Conservation (phyloP, 1,140 invertebrate genomes). For the Acromyrmex heyeri region DNA sequence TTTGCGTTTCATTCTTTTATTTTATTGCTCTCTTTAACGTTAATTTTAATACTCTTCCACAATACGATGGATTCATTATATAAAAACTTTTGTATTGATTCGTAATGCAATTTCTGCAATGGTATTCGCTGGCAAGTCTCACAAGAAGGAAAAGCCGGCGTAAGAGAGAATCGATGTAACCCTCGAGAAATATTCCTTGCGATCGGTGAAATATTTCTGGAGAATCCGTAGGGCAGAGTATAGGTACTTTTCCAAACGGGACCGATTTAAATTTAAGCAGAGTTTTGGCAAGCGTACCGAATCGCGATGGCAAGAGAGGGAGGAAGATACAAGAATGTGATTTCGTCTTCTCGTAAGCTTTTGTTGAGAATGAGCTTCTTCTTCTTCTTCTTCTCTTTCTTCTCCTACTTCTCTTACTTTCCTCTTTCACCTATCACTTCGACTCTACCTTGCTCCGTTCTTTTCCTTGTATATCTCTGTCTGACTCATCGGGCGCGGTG, state of each 20-base stretch:
- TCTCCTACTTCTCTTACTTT: slow-evolving; percentile 49
- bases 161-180: slow-evolving; percentile 20
- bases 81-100: slow-evolving; percentile 18
- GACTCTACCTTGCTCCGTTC: slow-evolving; percentile 51
- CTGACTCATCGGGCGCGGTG: slow-evolving; percentile 60
- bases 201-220: slow-evolving; percentile 77
- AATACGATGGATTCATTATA: slow-evolving; percentile 1
- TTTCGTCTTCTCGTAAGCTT: slow-evolving; percentile 32
- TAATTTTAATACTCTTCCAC: slow-evolving; percentile 11
- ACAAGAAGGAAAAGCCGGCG: not conserved
- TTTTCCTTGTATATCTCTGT: slow-evolving; percentile 32
- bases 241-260: slow-evolving; percentile 75
- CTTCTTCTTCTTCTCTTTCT: slow-evolving; percentile 59
- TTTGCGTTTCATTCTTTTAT: slow-evolving; percentile 17
- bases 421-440: slow-evolving; percentile 66
- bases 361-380: slow-evolving; percentile 64
- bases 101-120: slow-evolving; percentile 43
- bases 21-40: slow-evolving; percentile 5
- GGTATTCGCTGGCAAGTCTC: not conserved
- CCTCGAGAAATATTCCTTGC: slow-evolving; percentile 49
- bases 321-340: slow-evolving; percentile 44
- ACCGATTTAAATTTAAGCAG: slow-evolving; percentile 79
- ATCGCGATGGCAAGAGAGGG: slow-evolving; percentile 23
- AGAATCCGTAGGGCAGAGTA: slow-evolving; percentile 47
- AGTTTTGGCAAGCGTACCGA: slow-evolving; percentile 76